Percentiles rank a stretch among this genome's conserved stretches.
Evolutionary conservation across 1,140 invertebrate genomes (phyloP).

Genomic region (Geopemphigus sp.): DNA sequence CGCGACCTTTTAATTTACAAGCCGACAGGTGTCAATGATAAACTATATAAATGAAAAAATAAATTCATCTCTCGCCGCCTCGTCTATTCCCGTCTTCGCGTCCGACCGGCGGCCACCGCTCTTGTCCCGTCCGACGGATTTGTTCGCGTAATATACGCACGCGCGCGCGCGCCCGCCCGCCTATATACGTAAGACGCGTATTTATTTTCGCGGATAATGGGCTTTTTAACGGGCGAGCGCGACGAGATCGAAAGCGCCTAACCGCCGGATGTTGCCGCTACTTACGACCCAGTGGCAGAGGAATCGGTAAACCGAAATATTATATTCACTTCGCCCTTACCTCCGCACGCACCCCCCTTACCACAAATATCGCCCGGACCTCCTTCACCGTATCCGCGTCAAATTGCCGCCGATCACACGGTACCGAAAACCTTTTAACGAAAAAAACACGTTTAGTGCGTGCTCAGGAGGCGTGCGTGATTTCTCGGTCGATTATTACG

Average conservation of each 20-base stretch:
- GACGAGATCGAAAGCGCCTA: not conserved
- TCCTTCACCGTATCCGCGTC: too few species aligned
- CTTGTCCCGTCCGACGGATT: not conserved
- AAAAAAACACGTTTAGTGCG: not conserved
- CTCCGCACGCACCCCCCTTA: not conserved
- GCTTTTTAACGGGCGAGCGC: not conserved
- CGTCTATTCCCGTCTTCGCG: too few species aligned
- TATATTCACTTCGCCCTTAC: not conserved
- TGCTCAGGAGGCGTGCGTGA: too few species aligned
- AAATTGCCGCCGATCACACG: too few species aligned
- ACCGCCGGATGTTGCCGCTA: too few species aligned
- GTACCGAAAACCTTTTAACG: not conserved
- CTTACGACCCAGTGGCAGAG: too few species aligned
- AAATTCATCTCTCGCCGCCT: not conserved
- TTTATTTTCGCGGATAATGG: not conserved
- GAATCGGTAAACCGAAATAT: not conserved
- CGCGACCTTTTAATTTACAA: slow-evolving; percentile 37
- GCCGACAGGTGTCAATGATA: slow-evolving; percentile 39
- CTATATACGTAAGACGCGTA: too few species aligned
- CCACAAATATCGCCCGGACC: too few species aligned
- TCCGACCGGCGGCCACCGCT: too few species aligned
- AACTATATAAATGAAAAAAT: not conserved
- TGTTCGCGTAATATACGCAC: not conserved
- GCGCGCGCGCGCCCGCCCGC: too few species aligned
- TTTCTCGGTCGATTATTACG: not conserved